Conservation (phyloP, 1,140 invertebrate genomes). For the Vollenhovia emeryi region DNA sequence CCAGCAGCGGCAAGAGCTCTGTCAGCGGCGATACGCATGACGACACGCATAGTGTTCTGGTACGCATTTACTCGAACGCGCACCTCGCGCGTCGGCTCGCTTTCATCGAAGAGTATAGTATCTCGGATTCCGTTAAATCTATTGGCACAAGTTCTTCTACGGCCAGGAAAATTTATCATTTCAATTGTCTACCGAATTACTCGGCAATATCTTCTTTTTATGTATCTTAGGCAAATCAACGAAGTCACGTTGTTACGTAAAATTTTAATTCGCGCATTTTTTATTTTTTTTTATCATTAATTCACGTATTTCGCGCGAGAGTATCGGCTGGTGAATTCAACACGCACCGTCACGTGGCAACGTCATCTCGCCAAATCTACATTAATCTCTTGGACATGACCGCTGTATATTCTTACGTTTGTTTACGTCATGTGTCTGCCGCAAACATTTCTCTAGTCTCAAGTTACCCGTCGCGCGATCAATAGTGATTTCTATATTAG, state of each 20-base stretch:
- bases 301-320: not conserved
- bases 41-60: constrained; percentile 89
- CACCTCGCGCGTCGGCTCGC: not conserved
- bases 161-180: not conserved
- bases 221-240: not conserved
- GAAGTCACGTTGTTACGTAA: not conserved
- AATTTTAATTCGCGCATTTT: not conserved
- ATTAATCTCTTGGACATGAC: not conserved
- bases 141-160: not conserved
- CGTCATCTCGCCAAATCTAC: not conserved
- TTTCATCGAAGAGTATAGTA: constrained; percentile 19
- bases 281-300: not conserved
- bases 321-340: not conserved
- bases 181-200: too few relatives aligned
- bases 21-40: constrained; percentile 90
- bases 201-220: too few relatives aligned
- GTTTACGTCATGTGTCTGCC: not conserved
- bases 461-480: not conserved
- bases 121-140: not conserved
- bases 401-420: not conserved
- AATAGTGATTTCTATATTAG: not conserved
- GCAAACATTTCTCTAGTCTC: not conserved
- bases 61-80: constrained; percentile 81
- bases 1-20: constrained; percentile 90
- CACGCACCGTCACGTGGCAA: not conserved